Percentiles rank a stretch among this genome's conserved stretches.
Evolutionary conservation across 1,140 invertebrate species (phyloP).

Genomic region (Idris sp.): DNA sequence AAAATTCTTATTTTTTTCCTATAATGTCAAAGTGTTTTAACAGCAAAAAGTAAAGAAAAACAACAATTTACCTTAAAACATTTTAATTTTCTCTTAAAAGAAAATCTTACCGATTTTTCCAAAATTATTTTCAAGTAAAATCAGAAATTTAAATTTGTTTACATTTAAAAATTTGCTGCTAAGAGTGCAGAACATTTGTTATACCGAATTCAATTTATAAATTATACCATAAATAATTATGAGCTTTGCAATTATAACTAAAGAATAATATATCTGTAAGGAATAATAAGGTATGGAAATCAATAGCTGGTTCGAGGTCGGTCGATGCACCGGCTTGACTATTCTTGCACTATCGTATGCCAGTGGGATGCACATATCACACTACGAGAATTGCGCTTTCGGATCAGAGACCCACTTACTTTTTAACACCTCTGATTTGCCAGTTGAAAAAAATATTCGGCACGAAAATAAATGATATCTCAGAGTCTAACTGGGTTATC

Average conservation of each 20-base stretch:
- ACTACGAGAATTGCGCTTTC: conserved; percentile 17
- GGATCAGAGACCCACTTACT: conserved; percentile 55
- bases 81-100: no score
- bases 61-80: no score
- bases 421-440: conserved; percentile 34
- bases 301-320: conserved; percentile 55
- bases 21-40: no score
- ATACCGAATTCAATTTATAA: no score
- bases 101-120: no score
- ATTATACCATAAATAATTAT: no score
- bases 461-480: conserved; percentile 36
- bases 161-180: no score
- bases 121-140: no score
- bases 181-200: conserved; percentile 6
- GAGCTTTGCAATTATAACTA: conserved; percentile 23
- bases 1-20: no score
- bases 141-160: no score
- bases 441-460: conserved; percentile 20
- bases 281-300: conserved; percentile 48
- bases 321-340: conserved; percentile 41
- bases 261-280: conserved; percentile 10
- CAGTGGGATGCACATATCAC: conserved; percentile 19
- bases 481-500: conserved; percentile 25
- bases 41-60: no score
- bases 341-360: conserved; percentile 26